Evolutionary conservation across 2,888 invertebrate genomes (phyloP).

Genomic region (Proisotoma minuta): DNA sequence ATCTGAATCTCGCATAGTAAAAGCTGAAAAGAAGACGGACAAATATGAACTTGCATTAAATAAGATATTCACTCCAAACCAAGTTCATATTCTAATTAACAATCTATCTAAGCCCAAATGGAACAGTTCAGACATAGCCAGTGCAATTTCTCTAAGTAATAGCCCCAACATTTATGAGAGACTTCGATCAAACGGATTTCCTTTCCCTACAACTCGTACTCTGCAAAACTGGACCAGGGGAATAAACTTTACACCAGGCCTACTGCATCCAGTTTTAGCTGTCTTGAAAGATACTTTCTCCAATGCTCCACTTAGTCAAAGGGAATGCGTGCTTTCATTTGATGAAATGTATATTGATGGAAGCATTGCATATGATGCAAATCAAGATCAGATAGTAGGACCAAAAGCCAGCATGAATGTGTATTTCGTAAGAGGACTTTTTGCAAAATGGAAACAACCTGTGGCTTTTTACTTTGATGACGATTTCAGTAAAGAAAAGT

Average conservation of each 20-base stretch:
- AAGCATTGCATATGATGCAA: constrained; percentile 1
- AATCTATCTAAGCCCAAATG: not conserved
- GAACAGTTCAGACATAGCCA: constrained; percentile 6
- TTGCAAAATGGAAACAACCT: constrained; percentile 11
- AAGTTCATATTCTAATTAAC: not conserved
- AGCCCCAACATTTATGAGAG: not conserved
- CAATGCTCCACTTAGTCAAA: not conserved
- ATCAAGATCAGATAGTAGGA: constrained; percentile 19
- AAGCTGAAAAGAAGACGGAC: too few relatives aligned
- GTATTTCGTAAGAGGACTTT: constrained; percentile 19
- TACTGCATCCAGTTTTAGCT: constrained; percentile 1
- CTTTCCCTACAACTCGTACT: constrained; percentile 15
- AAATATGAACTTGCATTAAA: too few relatives aligned
- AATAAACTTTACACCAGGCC: constrained; percentile 12
- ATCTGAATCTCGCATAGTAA: too few relatives aligned
- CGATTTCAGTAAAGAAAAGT: not conserved
- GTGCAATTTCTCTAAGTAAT: constrained; percentile 4
- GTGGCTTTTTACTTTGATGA: constrained; percentile 8
- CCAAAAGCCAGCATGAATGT: constrained; percentile 24
- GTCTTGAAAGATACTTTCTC: constrained; percentile 6
- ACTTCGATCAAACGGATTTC: not conserved
- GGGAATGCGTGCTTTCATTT: constrained; percentile 16
- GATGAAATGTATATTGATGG: constrained; percentile 24
- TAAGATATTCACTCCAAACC: not conserved
- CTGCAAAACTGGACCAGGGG: constrained; percentile 13